Base-by-base conservation (phyloP, 2,113 vertebrate species). In the Zosterops lateralis region DNA sequence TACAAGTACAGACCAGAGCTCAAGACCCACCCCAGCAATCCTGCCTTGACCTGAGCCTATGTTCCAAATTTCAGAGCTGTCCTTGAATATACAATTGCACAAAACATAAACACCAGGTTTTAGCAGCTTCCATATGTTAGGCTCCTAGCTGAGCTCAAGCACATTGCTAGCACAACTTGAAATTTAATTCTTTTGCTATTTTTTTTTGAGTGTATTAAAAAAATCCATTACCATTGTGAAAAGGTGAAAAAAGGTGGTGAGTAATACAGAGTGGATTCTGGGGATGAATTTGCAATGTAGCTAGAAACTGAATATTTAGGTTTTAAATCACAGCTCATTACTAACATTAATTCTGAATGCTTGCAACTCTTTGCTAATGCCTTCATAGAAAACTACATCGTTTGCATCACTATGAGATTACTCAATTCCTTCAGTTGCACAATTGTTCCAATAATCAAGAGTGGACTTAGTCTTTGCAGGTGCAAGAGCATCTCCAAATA, bases 271-370 rank as follows among this genome's bases (percentile, higher is more conserved):
- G 9, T 56, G n/a, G 34, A 86, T 90, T 87, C 71, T 58, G 60
- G 31, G 28, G 56, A 47, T 53, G 85, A 90, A 79, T 91, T 90
- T 92, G 47, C 64, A 89, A 62, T 83, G 60, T 42, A 88, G 38
- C 42, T 67, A 51, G 44, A 87, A 92, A 91, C 17, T 0, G 5
- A 77, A 54, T 70, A 77, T 82, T 85, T 80, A 74, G 51, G 77
- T 93, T 84, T 84, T n/a, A 95, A 92, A 89, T 67, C 47, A 15
- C 71, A 83, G 26, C 34, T 94, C 56, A 82, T 95, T 93, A 74
- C 25, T 90, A 56, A 78, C 84, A 94, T 74, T 61, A 86, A 71
- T 87, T 94, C 82, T 74, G 64, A 93, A 77, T 42, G 51, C 40
- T 47, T 80, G 31, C 75, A 91, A 92, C 65, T 65, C 53, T 86